Percentiles rank a stretch among this genome's conserved stretches.
Conservation (phyloP, 2,113 vertebrate species). For the Athene noctua region DNA sequence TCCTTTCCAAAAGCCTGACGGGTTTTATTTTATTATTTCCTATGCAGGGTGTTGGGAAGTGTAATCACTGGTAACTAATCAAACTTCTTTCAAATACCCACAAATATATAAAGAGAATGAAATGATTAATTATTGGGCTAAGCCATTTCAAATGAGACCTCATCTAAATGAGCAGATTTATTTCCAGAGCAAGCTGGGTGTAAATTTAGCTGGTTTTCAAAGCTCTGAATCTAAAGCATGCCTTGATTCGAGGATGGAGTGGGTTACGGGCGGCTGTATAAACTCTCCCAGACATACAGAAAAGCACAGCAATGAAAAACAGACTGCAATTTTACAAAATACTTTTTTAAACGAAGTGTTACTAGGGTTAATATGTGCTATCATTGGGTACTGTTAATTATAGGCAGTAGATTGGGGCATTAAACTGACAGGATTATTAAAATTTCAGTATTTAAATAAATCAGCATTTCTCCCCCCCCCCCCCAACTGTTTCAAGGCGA, state of each 20-base stretch:
- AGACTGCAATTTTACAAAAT: background rate
- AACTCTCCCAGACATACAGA: background rate
- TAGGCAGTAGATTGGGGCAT: background rate
- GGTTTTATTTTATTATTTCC: constrained; percentile 69
- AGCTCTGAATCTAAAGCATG: constrained; percentile 45
- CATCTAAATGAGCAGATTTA: constrained; percentile 74
- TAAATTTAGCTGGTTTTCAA: constrained; percentile 70
- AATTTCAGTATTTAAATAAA: background rate
- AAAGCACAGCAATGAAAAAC: constrained; percentile 9
- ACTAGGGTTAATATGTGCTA: background rate
- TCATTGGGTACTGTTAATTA: background rate
- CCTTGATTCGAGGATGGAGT: constrained; percentile 16
- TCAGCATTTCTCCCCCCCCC: background rate
- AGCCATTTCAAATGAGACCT: constrained; percentile 69
- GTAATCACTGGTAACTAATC: constrained; percentile 73
- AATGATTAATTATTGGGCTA: constrained; percentile 72
- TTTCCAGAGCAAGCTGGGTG: constrained; percentile 61
- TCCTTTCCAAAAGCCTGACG: constrained; percentile 36
- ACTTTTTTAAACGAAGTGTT: background rate
- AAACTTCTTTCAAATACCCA: constrained; percentile 69
- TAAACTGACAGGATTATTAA: background rate
- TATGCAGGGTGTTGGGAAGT: constrained; percentile 53
- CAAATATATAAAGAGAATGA: constrained; percentile 71
- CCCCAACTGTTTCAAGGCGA: background rate
- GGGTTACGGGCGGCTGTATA: constrained; percentile 8